Base-by-base conservation (phyloP, 2,797 vertebrate species). In the Microhierax caerulescens region DNA sequence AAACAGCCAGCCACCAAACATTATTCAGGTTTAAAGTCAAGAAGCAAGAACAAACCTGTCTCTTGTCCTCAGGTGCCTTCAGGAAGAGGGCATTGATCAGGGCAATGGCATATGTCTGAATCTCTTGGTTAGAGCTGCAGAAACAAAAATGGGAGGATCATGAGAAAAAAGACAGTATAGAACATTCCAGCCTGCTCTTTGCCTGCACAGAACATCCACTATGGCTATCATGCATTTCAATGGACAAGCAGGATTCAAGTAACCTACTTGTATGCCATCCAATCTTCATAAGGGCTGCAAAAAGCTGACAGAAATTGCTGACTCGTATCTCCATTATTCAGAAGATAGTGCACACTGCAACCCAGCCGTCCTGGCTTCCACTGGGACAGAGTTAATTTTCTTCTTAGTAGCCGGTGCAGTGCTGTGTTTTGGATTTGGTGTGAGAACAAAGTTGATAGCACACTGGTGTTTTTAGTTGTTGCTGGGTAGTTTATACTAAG, bases 31-130 rank as follows among this genome's bases (percentile, higher is more conserved):
- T 88, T 90, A 76, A 96, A 96, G 82, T 83, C 70, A 95, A 98
- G 96, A 90, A 80, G 59, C 47, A 86, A 74, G 60, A 82, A 98
- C 99, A 95, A 94, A 99, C 99, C 99, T 99, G 99, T 92, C 99
- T 98, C 92, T 99, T 98, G 97, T 99, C 99, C 97, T 99, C 99
- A 3, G 99, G 99, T 15, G 99, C 99, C 98, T 99, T 99, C 97
- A 99, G 98, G 97, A 99, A 99, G 75, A 99, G 99, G 51, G 99
- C 99, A 6, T 99, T 99, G 97, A 99, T 99, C 96, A 99, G 98
- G 53, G 99, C 99, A 53, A 99, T 99, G 96, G 99, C 99, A 7
- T 99, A 99, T 1, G 99, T 99, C 98, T 99, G 99, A 97, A 99
- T 99, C 98, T 99, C 99, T 98, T 99, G 99, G 98, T 99, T 99